Evolutionary conservation across 2,888 invertebrate genomes (phyloP).

Genomic region (Ophion slaviceki): DNA sequence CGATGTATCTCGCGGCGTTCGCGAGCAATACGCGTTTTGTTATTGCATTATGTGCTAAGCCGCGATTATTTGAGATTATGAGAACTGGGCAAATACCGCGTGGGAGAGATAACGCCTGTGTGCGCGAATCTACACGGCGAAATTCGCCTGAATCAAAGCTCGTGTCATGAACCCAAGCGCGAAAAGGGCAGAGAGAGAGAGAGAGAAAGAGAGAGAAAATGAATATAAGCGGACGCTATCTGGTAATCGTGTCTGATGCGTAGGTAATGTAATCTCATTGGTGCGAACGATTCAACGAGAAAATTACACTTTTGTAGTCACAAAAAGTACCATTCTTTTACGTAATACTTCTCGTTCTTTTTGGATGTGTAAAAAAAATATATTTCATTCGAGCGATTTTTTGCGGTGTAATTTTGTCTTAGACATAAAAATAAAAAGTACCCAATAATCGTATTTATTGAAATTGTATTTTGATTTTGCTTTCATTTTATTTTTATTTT

Average conservation of each 20-base stretch:
- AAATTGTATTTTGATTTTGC: no score
- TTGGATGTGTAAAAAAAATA: neutral
- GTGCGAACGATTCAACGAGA: conserved; percentile 1
- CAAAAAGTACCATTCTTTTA: neutral
- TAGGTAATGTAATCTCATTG: conserved; percentile 11
- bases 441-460: no score
- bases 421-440: no score
- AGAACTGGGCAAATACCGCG: conserved; percentile 81
- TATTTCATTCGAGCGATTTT: no score
- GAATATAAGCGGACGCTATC: conserved; percentile 36
- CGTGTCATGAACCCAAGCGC: conserved; percentile 77
- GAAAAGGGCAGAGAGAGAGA: conserved; percentile 69
- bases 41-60: conserved; percentile 35
- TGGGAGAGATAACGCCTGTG: conserved; percentile 80
- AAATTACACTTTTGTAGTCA: conserved; percentile 10
- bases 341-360: neutral
- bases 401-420: no score
- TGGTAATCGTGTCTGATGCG: conserved; percentile 24
- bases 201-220: conserved; percentile 23
- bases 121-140: conserved; percentile 56
- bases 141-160: conserved; percentile 80
- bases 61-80: conserved; percentile 72
- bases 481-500: no score
- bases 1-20: conserved; percentile 13
- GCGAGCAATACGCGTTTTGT: conserved; percentile 28